Base-by-base conservation (phyloP, 2,797 vertebrate species). In the Cephalopachus bancanus region DNA sequence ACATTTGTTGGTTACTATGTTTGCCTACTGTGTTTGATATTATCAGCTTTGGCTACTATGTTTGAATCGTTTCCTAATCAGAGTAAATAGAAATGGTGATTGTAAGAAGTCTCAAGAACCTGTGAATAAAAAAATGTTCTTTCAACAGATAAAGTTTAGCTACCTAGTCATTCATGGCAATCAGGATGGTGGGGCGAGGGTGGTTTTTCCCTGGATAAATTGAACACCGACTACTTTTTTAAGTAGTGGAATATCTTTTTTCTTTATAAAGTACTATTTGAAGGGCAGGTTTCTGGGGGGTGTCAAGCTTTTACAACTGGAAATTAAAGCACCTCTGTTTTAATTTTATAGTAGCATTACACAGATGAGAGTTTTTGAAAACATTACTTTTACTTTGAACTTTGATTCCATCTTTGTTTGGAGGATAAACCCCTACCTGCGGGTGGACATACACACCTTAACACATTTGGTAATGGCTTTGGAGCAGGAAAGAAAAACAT, bases 21-120 rank as follows among this genome's bases (percentile, higher is more conserved):
- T 83, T 94, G 89, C 57, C 91, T 81, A 81, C 1, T 5, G 65
- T 69, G 62, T 69, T 86, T 93, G 86, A 96, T 16, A 64, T 51
- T 89, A 14, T 85, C 33, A 79, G 49, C 57, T 89, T 79, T 91
- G 62, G 28, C 86, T 79, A 74, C 0, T 3, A 62, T 83, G 67
- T 37, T 89, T 90, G 86, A 96, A 76, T 57, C 9, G 81, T 75
- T 88, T 67, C 88, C 67, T 89, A 97, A 51, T 28, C 95, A 96
- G 83, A 78, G 71, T n/a, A 94, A 96, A 89, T 72, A 96, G 89
- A 91, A 97, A 74, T 69, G 94, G 64, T 76, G 75, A 94, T 1
- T 24, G 0, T 24, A 93, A 95, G 59, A 59, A 93, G 59, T 96
- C 59, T 93, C 59, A 55, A 90, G 71, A 94, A 95, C 26, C 57